Evolutionary conservation across 2,888 invertebrate genomes (phyloP).

Genomic region (Yponomeuta plumbellus): DNA sequence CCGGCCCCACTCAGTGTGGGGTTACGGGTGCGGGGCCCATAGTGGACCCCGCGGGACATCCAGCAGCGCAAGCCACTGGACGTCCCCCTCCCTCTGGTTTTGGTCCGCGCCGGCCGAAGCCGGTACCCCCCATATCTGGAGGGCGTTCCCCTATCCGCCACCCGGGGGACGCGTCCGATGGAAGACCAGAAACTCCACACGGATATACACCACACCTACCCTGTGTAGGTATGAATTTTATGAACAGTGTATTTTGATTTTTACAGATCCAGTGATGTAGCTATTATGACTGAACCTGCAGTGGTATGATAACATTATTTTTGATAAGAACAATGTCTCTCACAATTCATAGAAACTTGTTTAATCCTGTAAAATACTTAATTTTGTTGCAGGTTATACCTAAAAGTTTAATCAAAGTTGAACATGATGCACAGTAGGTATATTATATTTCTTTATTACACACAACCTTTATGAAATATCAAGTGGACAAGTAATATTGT

Average conservation of each 20-base stretch:
- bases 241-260: no score
- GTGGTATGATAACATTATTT: slow-evolving; percentile 39
- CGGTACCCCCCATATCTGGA: no score
- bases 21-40: no score
- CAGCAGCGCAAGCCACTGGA: no score
- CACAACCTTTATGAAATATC: not conserved
- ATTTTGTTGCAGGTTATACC: slow-evolving; percentile 1
- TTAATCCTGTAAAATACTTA: not conserved
- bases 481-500: not conserved
- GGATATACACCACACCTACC: not conserved
- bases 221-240: slow-evolving; percentile 22
- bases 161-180: no score
- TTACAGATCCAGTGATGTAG: slow-evolving; percentile 68
- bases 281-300: slow-evolving; percentile 76
- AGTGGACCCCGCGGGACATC: no score
- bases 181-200: no score
- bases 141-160: no score
- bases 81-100: no score
- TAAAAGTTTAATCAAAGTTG: not conserved
- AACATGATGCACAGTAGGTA: not conserved
- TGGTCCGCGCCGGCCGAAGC: no score
- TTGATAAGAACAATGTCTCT: not conserved
- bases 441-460: not conserved
- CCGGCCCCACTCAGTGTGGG: no score
- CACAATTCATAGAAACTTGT: not conserved